Evolutionary conservation across 2,797 vertebrate genomes (phyloP), one percentile per base, ranked within the genome.

Genomic region (Phoxinus dragarum): DNA sequence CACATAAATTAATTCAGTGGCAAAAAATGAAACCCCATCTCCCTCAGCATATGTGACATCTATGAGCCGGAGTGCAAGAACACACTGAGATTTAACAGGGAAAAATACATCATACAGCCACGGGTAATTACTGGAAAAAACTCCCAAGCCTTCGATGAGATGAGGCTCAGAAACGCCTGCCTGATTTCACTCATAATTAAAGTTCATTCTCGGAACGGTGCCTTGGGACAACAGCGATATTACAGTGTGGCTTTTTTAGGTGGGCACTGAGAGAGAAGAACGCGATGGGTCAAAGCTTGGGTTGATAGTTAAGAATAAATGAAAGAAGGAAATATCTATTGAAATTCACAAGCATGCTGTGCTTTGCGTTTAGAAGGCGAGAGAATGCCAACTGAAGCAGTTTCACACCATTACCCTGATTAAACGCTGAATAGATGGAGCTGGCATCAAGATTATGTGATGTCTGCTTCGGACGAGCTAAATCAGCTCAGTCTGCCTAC

Each of bases 331-430:
- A 44, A 49, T 47, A 59, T 73, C 54, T 47, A 49, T 75, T 83
- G 59, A 83, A 83, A 67, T 66, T 75, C 42, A 66, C 16, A 64
- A 52, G 81, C 27, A n/a, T 66, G 81, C 44, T 61, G 81, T 17
- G 27, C 23, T 21, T 84, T 49, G 72, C 14, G 19, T 84, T 84
- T 56, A 77, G 34, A 68, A 69, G n/a, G n/a, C 2, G 27, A 69
- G 47, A 68, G 47, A 84, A 44, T 42, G 38, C 38, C 83, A 80
- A 61, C 76, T 31, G 38, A 80, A 80, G 76, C 40, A 64, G 66
- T 85, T 85, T 85, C 76, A 59, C 76, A 85, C 76, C 76, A 85
- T 85, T 85, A 72, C 76, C 40, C 75, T n/a, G 75, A 84, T 84
- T 84, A 84, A 78, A 68, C 34, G 17, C 42, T 74, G 84, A 79